Evolutionary conservation across 2,888 invertebrate genomes (phyloP), one percentile per base, ranked within the genome.

Genomic region (Melolontha melolontha): DNA sequence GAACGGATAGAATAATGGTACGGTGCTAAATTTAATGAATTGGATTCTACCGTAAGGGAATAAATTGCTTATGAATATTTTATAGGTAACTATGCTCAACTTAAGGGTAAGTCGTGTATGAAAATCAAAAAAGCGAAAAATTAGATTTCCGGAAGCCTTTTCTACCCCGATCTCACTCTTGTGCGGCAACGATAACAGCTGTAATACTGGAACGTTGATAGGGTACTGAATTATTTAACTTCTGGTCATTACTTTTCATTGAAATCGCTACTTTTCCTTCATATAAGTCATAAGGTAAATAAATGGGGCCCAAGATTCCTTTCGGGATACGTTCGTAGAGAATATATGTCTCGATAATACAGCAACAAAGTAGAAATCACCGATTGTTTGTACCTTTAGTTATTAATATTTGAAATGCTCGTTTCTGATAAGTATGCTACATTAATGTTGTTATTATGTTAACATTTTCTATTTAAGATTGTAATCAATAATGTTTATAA

Each of bases 81-180:
- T 40, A 54, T 54, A 29, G 29, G n/a, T 51, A 51, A 54, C 12
- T 54, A 34, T 39, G 54, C 54, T 34, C 16, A 54, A 39, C 40
- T 40, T 54, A 40, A 51, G 51, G 29, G 54, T 14, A 39, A 34
- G 54, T 40, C 40, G 40, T 39, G 40, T 39, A 54, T 40, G 54
- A 54, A 54, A 54, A 16, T 54, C 54, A 40, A 54, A 54, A 54
- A 54, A 34, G 54, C 54, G 54, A 39, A 54, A 54, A 54, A 54
- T 54, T 54, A 54, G 40, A 54, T 54, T 54, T 14, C 39, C 40
- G 11, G 34, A 39, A 54, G 40, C 54, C 39, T 34, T 34, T 34
- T 34, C 34, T 34, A 34, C n/a, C 12, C n/a, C 51, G 12, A 51
- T 51, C 27, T 51, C 51, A n/a, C 12, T 51, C 29, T 29, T 51